These are phyloP conservation scores for Caradrina kadenii DNA, from an alignment of 2,888 invertebrate genomes.

Conservation along the genomic window DNA sequence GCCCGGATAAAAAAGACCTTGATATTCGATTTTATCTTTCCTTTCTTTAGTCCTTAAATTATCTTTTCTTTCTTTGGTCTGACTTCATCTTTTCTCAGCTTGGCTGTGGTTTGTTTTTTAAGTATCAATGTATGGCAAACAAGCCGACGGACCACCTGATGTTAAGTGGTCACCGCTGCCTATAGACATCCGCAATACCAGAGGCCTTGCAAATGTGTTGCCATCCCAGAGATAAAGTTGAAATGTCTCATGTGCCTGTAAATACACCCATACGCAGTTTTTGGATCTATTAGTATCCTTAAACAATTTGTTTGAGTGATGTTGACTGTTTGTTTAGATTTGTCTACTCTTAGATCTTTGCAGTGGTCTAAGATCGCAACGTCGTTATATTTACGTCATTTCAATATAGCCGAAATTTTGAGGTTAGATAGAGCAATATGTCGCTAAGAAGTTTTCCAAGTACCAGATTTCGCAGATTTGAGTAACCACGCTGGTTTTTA, in stretches of 20 bases:
- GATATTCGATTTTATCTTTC: slow-evolving; percentile 42
- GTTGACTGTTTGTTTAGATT: slow-evolving; percentile 24
- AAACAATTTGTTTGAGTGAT: slow-evolving; percentile 9
- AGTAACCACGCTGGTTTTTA: too few relatives aligned
- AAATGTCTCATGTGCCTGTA: too few relatives aligned
- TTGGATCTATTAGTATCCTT: slow-evolving; percentile 2
- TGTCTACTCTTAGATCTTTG: slow-evolving; percentile 17
- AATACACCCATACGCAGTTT: background rate
- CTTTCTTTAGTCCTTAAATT: slow-evolving; percentile 14
- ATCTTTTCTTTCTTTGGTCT: background rate
- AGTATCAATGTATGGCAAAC: too few relatives aligned
- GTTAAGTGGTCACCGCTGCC: too few relatives aligned
- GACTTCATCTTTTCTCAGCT: background rate
- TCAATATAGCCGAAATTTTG: too few relatives aligned
- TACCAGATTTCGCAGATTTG: too few relatives aligned
- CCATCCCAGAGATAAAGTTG: too few relatives aligned
- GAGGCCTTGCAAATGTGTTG: too few relatives aligned
- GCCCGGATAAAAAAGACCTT: slow-evolving; percentile 23
- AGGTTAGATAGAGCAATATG: too few relatives aligned
- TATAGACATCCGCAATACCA: too few relatives aligned
- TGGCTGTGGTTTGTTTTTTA: background rate
- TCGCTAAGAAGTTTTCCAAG: too few relatives aligned
- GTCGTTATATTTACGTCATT: background rate
- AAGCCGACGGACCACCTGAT: too few relatives aligned
- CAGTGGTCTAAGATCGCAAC: background rate